Evolutionary conservation across 1,140 invertebrate species (phyloP), one percentile per base, ranked within the genome.

Genomic region (Callitettix versicolor): DNA sequence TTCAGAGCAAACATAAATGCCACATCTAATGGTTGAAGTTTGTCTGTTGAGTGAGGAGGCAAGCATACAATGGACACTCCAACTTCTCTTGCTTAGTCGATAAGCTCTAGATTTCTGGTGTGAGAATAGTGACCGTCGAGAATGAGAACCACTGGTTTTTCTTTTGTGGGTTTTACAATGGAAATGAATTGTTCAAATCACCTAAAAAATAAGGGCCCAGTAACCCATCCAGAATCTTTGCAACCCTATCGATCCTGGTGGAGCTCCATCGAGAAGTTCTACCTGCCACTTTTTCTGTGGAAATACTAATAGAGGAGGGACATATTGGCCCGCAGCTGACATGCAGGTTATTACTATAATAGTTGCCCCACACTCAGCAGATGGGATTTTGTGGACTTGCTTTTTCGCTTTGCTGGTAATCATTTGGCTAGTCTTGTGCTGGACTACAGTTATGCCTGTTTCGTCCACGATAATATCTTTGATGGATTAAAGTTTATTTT

Each of bases 281-380:
- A 66, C 58, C 20, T 68, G 55, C 30, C 47, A 67, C 43, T 60
- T 61, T 21, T 61, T 59, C 26, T 67, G 41, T 1, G 71, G 69
- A 62, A 72, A 74, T 41, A 74, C 60, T 30, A 74, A 62, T 24
- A 69, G 60, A 12, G 71, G 70, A 18, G 71, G 70, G n/a, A 75
- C 58, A 17, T 43, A 42, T 48, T 65, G 67, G 5, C 70, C 71
- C 44, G 55, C n/a, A 26, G 72, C 72, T 62, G 62, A 70, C 36
- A 51, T 51, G n/a, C n/a, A n/a, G n/a, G n/a, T n/a, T n/a, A n/a
- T n/a, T n/a, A n/a, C n/a, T n/a, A n/a, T n/a, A n/a, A n/a, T n/a
- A n/a, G n/a, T n/a, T n/a, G n/a, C n/a, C n/a, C n/a, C n/a, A n/a
- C n/a, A n/a, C 34, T 11, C 34, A n/a, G n/a, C n/a, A n/a, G n/a